phyloP scores from a whole-genome alignment of 2,113 vertebrate genomes.

The Perognathus longimembris region DNA sequence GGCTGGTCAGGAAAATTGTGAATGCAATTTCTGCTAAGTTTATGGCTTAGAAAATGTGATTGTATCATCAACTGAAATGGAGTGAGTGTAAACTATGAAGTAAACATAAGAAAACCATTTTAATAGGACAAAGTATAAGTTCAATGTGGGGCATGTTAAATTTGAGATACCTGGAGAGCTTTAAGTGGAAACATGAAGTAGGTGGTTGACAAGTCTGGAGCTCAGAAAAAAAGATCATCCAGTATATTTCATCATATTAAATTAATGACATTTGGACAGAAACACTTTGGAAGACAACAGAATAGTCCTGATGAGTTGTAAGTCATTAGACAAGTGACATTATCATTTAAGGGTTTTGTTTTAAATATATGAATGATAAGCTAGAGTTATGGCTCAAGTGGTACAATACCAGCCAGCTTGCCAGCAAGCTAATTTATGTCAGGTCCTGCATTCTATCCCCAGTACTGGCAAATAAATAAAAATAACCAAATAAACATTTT shows the following conservation, averaged over 20 bases:
- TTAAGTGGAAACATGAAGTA: background rate
- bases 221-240: background rate
- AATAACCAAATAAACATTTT: background rate
- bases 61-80: background rate
- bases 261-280: background rate
- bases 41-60: background rate
- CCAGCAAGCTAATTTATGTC: too few relatives aligned
- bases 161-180: background rate
- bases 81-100: background rate
- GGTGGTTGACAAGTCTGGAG: background rate
- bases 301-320: background rate
- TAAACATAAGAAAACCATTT: background rate
- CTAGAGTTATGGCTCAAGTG: too few relatives aligned
- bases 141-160: background rate
- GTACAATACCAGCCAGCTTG: too few relatives aligned
- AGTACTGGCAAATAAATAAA: too few relatives aligned
- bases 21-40: background rate
- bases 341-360: background rate
- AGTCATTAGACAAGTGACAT: background rate
- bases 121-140: background rate
- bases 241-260: background rate
- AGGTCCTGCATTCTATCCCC: too few relatives aligned
- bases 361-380: background rate
- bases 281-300: background rate
- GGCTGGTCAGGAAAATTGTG: background rate